Base-by-base conservation (phyloP, 2,888 invertebrate species). In the Chrysolina haemoptera region DNA sequence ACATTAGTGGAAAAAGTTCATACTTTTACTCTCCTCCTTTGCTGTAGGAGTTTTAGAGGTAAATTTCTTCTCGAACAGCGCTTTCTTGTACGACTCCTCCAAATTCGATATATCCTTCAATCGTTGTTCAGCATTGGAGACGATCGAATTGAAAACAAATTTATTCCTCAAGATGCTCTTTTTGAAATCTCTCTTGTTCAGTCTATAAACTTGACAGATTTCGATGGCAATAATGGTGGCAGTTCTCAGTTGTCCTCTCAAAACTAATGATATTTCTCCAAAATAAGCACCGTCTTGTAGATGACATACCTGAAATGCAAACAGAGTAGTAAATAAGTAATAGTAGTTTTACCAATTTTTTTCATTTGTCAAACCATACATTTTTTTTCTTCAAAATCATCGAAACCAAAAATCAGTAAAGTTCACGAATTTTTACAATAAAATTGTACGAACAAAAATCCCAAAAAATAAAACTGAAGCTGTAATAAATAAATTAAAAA, bases 191-290 rank as follows among this genome's bases (percentile, higher is more conserved):
- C 84, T 86, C 6, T 88, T 88, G 66, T 90, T 90, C 8, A 93
- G 86, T 1, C 90, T 87, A 82, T 91, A 92, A n/a, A 92, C 87
- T 79, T 91, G 91, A 63, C 91, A 91, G 48, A 90, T 90, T 79
- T 92, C 91, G 14, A 92, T 88, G 0, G 92, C 91, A 10, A 92
- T 87, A 0, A 92, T 89, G n/a, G 90, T 91, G 0, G 91, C 90
- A 0, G 90, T 88, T 59, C 92, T 87, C 71, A 90, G 89, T 69
- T 89, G 89, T 80, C 91, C 90, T 66, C 89, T 89, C 81, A 90
- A 88, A 35, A 93, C 82, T 41, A 93, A 84, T 0, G 91, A 90
- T 55, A 92, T 88, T 83, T 92, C 92, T 0, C 93, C 93, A 80
- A 93, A 93, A 82, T 91, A 89, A 0, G 82, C 80, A 72, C 78